Percentiles rank a stretch among this genome's conserved stretches.
Conservation (phyloP, 30 jellyfish, hydroid and myxozoan species). For the Hydra vulgaris region DNA sequence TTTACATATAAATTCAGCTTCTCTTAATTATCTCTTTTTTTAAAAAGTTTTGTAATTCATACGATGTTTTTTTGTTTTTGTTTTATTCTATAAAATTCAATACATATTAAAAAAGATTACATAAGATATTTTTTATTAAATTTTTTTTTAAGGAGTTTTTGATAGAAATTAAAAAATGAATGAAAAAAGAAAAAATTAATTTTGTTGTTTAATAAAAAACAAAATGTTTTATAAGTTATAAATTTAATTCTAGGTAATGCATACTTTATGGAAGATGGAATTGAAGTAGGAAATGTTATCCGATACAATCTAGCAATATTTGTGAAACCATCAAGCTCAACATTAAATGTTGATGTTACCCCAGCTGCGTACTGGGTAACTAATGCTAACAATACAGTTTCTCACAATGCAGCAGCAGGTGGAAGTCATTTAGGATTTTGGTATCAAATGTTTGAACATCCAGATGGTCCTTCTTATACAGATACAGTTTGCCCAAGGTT, state of each 20-base stretch:
- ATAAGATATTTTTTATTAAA: too few species aligned
- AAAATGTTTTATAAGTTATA: too few species aligned
- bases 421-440: constrained; percentile 98
- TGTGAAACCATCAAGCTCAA: constrained; percentile 96
- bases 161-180: too few species aligned
- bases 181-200: too few species aligned
- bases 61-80: too few species aligned
- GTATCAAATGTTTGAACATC: constrained; percentile 95
- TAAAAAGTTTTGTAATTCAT: too few species aligned
- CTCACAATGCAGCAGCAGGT: constrained; percentile 97
- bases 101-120: too few species aligned
- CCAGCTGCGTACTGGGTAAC: constrained; percentile 96
- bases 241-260: constrained; percentile 94
- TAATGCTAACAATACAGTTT: constrained; percentile 82
- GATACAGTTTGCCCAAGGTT: constrained; percentile 86
- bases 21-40: too few species aligned
- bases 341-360: constrained; percentile 87
- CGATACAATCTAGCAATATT: constrained; percentile 79
- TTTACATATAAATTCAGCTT: too few species aligned
- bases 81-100: too few species aligned
- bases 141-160: too few species aligned
- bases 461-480: constrained; percentile 88
- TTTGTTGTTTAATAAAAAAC: too few species aligned
- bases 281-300: constrained; percentile 75
- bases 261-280: constrained; percentile 89